Evolutionary conservation across 2,113 vertebrate genomes (phyloP), one percentile per base, ranked within the genome.

Genomic region (Archocentrus centrarchus): DNA sequence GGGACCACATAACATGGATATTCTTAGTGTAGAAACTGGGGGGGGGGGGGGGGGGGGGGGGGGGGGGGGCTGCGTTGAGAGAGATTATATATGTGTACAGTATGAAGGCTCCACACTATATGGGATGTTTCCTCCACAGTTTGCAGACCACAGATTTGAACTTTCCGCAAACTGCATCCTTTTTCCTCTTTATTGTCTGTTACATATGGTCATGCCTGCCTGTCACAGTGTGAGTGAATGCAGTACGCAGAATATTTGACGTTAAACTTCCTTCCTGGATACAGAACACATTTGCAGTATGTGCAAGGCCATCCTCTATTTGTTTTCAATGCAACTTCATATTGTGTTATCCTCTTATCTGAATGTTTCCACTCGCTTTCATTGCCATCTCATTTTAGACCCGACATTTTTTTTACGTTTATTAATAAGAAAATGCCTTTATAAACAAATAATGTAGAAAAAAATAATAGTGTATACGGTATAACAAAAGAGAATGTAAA

Each of bases 291-390:
- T 47, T 5, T 41, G 27, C 11, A n/a, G 53, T 39, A 11, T 13
- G 8, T 20, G 39, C 82, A 77, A 91, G 90, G 91, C 59, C 81
- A 18, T 39, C 32, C 18, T 57, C 5, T 24, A 4, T 10, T n/a
- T 85, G 75, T 82, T 86, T 75, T 59, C 24, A 30, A 2, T 1
- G n/a, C 32, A 24, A 39, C 18, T 6, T 93, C 24, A 47, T 59
- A 24, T 11, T 11, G 47, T 30, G 81, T 86, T 82, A 88, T 80
- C 59, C 27, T 47, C 47, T 88, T 86, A 92, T 91, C 90, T 61
- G 24, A 47, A 11, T 66, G 79, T 83, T 83, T 85, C 59, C 41
- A 2, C 37, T 53, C 3, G 13, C 30, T 82, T 47, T 73, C 80
- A 75, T 58, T 85, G 82, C 27, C 75, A 39, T 81, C 8, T 20